Evolutionary conservation across 1,140 invertebrate genomes (phyloP).

Genomic region (Amyelois transitella): DNA sequence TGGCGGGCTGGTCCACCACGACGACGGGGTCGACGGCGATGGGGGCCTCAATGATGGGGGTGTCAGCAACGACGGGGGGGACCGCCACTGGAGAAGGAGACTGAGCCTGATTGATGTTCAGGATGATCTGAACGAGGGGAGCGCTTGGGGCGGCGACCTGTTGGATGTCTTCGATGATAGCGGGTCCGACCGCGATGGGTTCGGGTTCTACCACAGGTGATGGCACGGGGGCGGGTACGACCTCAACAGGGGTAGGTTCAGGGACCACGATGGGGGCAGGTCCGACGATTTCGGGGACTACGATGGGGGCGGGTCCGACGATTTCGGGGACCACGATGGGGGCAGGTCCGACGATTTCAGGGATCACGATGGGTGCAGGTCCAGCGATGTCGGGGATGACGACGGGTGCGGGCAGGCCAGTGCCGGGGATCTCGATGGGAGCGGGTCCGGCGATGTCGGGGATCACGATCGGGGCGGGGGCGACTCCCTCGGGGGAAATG

Average conservation of each 20-base stretch:
- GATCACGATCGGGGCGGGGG: constrained; percentile 7
- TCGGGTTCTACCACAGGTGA: constrained; percentile 4
- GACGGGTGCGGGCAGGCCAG: constrained; percentile 2
- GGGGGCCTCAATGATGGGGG: constrained; percentile 4
- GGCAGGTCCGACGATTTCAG: constrained; percentile 11
- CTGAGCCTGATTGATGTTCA: constrained; percentile 33
- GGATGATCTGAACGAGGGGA: constrained; percentile 49
- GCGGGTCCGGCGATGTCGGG: constrained; percentile 17
- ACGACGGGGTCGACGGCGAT: no score
- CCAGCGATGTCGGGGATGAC: constrained; percentile 1
- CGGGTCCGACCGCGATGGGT: constrained; percentile 21
- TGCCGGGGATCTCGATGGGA: constrained; percentile 5
- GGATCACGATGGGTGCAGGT: constrained; percentile 12
- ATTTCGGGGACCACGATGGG: constrained; percentile 9
- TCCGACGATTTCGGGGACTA: constrained; percentile 8
- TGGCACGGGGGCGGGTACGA: constrained; percentile 6
- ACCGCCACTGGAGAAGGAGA: not conserved
- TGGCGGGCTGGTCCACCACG: not conserved
- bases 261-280: constrained; percentile 8
- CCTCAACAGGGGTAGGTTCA: not conserved
- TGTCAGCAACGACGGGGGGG: constrained; percentile 5
- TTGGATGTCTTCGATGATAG: constrained; percentile 14
- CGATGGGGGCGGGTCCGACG: constrained; percentile 13
- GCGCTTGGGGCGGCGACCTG: constrained; percentile 16
- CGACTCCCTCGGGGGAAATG: constrained; percentile 4